Percentiles rank a stretch among this genome's conserved stretches.
Conservation (phyloP, 2,888 invertebrate genomes). For the Perizoma affinitatum region DNA sequence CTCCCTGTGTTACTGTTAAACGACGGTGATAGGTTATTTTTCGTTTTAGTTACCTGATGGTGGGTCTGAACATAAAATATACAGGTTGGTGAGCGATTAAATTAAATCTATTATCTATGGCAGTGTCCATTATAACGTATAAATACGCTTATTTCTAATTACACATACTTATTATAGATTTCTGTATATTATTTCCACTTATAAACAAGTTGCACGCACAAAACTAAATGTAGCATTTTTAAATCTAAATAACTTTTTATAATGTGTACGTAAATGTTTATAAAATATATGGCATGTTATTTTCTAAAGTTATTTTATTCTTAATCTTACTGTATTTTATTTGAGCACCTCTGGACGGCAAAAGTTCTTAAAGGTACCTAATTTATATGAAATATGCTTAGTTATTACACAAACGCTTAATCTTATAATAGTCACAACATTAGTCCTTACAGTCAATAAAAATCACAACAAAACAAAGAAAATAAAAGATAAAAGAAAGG, state of each 20-base stretch:
- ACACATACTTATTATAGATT: slow-evolving; percentile 59
- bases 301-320: slow-evolving; percentile 65
- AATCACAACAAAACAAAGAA: slow-evolving; percentile 18
- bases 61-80: too few relatives aligned
- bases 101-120: not conserved
- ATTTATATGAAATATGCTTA: too few relatives aligned
- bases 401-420: not conserved
- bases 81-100: too few relatives aligned
- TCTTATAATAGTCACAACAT: slow-evolving; percentile 31
- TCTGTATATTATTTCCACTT: slow-evolving; percentile 9
- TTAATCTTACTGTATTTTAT: slow-evolving; percentile 28
- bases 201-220: slow-evolving; percentile 53
- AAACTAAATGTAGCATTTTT: slow-evolving; percentile 69
- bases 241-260: slow-evolving; percentile 51
- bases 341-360: slow-evolving; percentile 61
- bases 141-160: slow-evolving; percentile 53
- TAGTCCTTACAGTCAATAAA: slow-evolving; percentile 36
- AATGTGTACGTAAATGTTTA: slow-evolving; percentile 66
- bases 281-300: slow-evolving; percentile 83
- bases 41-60: too few relatives aligned
- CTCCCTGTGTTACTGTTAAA: too few relatives aligned
- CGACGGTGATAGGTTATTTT: too few relatives aligned
- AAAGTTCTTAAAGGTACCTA: slow-evolving; percentile 23
- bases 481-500: not conserved
- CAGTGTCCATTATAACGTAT: slow-evolving; percentile 32